Evolutionary conservation across 64 coral and sea anemone species (phyloP).

Genomic region (Actinia tenebrosa): DNA sequence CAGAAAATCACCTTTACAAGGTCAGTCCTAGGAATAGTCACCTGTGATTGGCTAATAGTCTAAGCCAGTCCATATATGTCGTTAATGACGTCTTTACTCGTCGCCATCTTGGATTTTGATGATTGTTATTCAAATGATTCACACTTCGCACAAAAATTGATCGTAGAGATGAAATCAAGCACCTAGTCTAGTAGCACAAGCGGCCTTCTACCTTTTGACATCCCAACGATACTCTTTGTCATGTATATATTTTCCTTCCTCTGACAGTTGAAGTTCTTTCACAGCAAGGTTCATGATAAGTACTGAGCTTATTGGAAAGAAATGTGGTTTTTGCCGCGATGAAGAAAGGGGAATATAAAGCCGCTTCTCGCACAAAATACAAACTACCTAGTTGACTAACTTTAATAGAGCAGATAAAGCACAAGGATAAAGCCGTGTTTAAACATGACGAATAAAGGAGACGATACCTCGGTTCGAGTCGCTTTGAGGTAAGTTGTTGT

Average conservation of each 20-base stretch:
- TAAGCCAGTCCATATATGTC: constrained; percentile 29
- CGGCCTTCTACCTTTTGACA: neutral
- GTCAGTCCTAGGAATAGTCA: neutral
- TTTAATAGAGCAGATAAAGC: neutral
- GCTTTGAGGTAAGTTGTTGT: constrained; percentile 73
- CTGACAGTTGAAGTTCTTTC: neutral
- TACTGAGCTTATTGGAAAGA: neutral
- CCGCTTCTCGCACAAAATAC: neutral
- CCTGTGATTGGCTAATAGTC: constrained; percentile 24
- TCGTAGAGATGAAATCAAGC: constrained; percentile 21
- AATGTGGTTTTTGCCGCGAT: constrained; percentile 1
- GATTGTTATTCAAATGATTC: constrained; percentile 46
- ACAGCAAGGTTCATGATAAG: neutral
- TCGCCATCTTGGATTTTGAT: constrained; percentile 58
- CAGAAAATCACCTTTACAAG: neutral
- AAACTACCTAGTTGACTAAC: constrained; percentile 3
- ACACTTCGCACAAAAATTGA: constrained; percentile 38
- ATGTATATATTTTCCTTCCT: neutral
- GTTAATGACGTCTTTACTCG: constrained; percentile 35
- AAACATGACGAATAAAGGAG: constrained; percentile 8
- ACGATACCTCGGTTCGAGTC: constrained; percentile 89
- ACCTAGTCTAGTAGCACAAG: neutral
- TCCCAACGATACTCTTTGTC: neutral
- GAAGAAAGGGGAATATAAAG: neutral
- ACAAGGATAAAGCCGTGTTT: neutral